Percentiles rank a stretch among this genome's conserved stretches.
phyloP scores from a whole-genome alignment of 2,113 vertebrate genomes.

The Ondatra zibethicus region DNA sequence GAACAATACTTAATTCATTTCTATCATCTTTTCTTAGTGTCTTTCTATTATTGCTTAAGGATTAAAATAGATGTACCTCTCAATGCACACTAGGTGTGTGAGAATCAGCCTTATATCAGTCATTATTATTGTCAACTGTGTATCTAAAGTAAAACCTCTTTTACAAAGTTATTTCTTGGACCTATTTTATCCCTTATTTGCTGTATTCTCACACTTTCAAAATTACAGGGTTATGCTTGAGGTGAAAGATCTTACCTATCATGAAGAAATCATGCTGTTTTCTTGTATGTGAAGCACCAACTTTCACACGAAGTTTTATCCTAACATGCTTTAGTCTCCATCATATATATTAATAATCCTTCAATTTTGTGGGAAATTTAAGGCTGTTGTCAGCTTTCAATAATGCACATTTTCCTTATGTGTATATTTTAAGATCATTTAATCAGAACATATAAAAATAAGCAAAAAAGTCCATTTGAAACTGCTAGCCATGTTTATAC shows the following conservation, averaged over 20 bases:
- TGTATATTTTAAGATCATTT: background rate
- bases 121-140: background rate
- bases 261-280: background rate
- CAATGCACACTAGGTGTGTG: background rate
- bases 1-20: background rate
- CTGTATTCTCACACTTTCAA: background rate
- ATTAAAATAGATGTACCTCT: background rate
- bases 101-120: background rate
- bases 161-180: background rate
- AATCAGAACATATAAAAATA: slow-evolving; percentile 27
- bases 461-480: slow-evolving; percentile 12
- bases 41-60: background rate
- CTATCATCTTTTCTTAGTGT: background rate
- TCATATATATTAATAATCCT: background rate
- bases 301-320: background rate
- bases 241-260: background rate
- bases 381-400: background rate
- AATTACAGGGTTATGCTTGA: background rate
- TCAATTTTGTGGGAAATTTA: slow-evolving; percentile 3
- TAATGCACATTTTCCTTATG: background rate
- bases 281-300: background rate
- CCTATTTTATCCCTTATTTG: background rate
- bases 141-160: background rate
- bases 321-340: background rate
- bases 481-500: background rate